phyloP scores from a whole-genome alignment of 2,113 vertebrate genomes.

The Phylloscopus trochilus region DNA sequence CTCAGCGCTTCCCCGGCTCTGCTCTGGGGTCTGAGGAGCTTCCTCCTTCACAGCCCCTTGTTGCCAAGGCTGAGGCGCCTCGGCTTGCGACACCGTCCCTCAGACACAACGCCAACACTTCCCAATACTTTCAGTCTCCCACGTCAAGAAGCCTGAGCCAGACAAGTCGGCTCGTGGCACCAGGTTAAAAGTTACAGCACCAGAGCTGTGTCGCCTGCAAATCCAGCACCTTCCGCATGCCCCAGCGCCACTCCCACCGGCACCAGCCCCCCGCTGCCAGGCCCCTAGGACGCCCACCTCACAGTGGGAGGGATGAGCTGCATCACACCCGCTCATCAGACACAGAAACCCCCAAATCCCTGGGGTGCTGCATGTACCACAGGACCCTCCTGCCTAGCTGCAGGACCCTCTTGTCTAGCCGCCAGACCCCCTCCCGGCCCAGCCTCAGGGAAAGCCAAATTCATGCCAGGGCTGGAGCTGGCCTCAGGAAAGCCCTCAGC shows the following conservation, averaged over 20 bases:
- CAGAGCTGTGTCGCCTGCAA: accelerated
- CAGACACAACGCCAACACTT: background rate
- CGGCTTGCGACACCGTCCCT: background rate
- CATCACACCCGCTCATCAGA: accelerated
- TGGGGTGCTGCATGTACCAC: accelerated
- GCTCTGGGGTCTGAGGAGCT: background rate
- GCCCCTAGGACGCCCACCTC: background rate
- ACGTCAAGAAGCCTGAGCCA: background rate
- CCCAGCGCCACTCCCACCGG: accelerated
- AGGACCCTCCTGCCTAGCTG: background rate
- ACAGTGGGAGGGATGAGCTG: accelerated
- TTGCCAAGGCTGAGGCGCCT: background rate
- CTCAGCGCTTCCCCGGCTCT: background rate
- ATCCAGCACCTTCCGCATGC: accelerated
- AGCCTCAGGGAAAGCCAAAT: accelerated
- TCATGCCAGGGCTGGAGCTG: background rate
- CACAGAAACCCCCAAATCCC: background rate
- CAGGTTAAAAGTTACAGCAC: background rate
- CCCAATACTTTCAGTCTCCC: background rate
- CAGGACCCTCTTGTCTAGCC: background rate
- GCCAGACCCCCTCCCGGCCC: background rate
- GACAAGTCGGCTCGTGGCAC: accelerated
- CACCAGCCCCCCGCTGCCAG: background rate
- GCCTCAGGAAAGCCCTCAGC: background rate
- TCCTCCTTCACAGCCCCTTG: background rate